Conservation (phyloP, 2,888 invertebrate species). For the Folsomia manolachei region DNA sequence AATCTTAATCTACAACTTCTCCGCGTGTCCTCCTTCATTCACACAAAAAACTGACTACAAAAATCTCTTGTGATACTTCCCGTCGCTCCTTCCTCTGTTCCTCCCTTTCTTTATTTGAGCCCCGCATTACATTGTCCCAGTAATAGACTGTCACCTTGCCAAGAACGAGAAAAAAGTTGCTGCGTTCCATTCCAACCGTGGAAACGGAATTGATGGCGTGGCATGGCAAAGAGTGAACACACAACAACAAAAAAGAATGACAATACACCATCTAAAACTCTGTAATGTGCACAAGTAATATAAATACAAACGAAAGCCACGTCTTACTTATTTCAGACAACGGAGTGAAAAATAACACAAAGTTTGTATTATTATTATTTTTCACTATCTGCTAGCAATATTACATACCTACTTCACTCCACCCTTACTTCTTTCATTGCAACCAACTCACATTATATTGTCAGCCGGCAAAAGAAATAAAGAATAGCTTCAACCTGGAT, state of each 20-base stretch:
- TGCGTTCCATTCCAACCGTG: conserved; percentile 10
- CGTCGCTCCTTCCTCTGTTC: neutral
- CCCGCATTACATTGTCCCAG: conserved; percentile 9
- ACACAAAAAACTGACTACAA: neutral
- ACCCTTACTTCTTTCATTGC: neutral
- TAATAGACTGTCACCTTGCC: conserved; percentile 32
- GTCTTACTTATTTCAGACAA: neutral
- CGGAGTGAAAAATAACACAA: neutral
- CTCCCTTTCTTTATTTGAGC: neutral
- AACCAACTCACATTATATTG: neutral
- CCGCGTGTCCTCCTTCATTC: neutral
- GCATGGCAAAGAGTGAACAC: neutral
- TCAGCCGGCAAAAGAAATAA: neutral
- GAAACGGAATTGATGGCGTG: neutral
- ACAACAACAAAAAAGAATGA: neutral
- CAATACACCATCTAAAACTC: neutral
- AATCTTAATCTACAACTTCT: conserved; percentile 3
- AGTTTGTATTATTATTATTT: neutral
- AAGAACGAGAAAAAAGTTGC: conserved; percentile 21
- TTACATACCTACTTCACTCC: too few species aligned
- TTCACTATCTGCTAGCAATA: neutral
- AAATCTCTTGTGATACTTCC: neutral
- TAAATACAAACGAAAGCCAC: neutral
- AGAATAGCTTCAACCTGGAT: neutral
- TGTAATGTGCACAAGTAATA: neutral